Evolutionary conservation across 2,888 invertebrate species (phyloP).

Genomic region (Agrochola circellaris): DNA sequence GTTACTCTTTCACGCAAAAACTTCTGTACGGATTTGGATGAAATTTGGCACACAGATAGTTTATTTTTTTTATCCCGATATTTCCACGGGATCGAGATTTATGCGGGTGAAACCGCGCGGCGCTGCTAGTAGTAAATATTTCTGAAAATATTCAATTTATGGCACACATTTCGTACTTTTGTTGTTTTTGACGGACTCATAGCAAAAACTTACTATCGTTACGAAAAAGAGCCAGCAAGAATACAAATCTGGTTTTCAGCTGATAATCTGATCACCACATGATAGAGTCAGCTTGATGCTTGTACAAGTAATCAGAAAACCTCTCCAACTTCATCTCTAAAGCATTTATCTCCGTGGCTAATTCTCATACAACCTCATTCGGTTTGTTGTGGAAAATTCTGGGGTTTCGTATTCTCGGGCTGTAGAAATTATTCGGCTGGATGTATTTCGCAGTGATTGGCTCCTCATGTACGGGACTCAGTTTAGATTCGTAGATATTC

Average conservation of each 20-base stretch:
- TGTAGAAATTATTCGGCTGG: conserved; percentile 88
- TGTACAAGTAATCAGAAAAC: conserved; percentile 88
- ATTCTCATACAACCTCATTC: conserved; percentile 90
- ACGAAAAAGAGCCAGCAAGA: conserved; percentile 37
- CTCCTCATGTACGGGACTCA: conserved; percentile 77
- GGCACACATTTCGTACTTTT: conserved; percentile 68
- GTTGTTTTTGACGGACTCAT: conserved; percentile 33
- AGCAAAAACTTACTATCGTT: conserved; percentile 31
- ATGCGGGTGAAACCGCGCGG: too few species aligned
- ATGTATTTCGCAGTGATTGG: conserved; percentile 86
- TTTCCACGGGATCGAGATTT: too few species aligned
- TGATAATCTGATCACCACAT: conserved; percentile 87
- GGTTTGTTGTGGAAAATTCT: conserved; percentile 86
- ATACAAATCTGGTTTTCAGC: conserved; percentile 25
- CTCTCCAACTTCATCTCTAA: conserved; percentile 88
- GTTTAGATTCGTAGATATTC: conserved; percentile 84
- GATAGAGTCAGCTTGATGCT: conserved; percentile 91
- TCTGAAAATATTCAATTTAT: conserved; percentile 59
- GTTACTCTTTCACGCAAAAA: too few species aligned
- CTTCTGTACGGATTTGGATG: too few species aligned
- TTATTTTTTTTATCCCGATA: too few species aligned
- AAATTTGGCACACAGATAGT: too few species aligned
- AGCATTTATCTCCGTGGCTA: conserved; percentile 90
- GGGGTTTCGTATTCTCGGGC: conserved; percentile 86
- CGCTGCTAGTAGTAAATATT: conserved; percentile 13